phyloP scores from a whole-genome alignment of 2,797 vertebrate species.

The Danio kyathit region DNA sequence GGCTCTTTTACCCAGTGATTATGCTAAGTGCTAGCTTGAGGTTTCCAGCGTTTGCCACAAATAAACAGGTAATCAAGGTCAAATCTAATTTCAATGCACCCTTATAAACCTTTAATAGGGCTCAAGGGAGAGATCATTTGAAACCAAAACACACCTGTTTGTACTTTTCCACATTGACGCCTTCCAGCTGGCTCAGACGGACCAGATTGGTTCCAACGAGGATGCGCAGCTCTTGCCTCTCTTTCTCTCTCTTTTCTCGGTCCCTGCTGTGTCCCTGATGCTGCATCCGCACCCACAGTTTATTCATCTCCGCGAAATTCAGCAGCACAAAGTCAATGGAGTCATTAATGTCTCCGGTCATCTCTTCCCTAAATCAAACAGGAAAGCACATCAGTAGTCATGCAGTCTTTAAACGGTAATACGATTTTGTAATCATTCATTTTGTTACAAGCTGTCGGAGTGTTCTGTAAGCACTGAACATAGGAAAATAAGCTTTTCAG shows the following conservation, averaged over 20 bases:
- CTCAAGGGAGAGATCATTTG: neutral
- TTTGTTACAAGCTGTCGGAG: slow-evolving; percentile 11
- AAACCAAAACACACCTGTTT: slow-evolving; percentile 85
- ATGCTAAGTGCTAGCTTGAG: slow-evolving; percentile 36
- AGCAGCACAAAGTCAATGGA: slow-evolving; percentile 97
- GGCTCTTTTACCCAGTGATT: slow-evolving; percentile 24
- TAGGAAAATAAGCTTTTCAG: neutral
- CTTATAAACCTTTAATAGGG: neutral
- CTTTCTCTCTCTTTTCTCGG: slow-evolving; percentile 94
- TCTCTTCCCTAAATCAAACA: slow-evolving; percentile 86
- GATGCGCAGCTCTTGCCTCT: slow-evolving; percentile 96
- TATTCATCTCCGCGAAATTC: slow-evolving; percentile 99
- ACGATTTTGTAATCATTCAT: slow-evolving; percentile 16
- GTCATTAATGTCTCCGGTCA: slow-evolving; percentile 96
- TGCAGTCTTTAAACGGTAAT: neutral
- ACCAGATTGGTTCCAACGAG: slow-evolving; percentile 97
- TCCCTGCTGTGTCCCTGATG: slow-evolving; percentile 98
- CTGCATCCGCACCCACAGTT: slow-evolving; percentile 98
- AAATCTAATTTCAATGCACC: slow-evolving; percentile 6
- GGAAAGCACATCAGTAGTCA: neutral
- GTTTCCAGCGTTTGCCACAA: neutral
- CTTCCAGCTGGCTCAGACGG: slow-evolving; percentile 96
- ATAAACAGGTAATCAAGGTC: slow-evolving; percentile 30
- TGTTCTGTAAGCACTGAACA: neutral
- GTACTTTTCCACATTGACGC: slow-evolving; percentile 96